Evolutionary conservation across 2,797 vertebrate genomes (phyloP).

Genomic region (Caiman crocodilus): DNA sequence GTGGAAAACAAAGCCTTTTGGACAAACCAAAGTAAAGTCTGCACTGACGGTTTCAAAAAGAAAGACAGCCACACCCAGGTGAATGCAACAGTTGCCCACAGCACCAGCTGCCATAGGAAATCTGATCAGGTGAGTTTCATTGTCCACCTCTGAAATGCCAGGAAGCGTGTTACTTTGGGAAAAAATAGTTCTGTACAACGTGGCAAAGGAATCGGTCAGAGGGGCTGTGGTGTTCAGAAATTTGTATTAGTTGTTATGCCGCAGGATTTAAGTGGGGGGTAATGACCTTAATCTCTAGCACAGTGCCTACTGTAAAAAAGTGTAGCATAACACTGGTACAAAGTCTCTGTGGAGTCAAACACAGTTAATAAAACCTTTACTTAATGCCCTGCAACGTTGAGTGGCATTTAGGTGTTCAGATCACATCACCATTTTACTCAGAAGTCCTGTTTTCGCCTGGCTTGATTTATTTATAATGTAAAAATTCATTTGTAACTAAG

Average conservation of each 20-base stretch:
- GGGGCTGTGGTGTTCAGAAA: constrained; percentile 2
- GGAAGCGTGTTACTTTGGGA: neutral
- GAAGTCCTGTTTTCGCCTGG: neutral
- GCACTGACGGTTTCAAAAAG: constrained; percentile 73
- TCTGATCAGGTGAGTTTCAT: constrained; percentile 43
- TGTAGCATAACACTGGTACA: neutral
- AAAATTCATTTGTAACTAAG: neutral
- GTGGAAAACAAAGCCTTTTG: constrained; percentile 54
- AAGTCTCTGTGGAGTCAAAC: neutral
- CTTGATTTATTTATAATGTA: neutral
- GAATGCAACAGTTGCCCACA: constrained; percentile 82
- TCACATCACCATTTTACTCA: fast-evolving
- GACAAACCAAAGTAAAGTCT: constrained; percentile 33
- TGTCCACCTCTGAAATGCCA: constrained; percentile 57
- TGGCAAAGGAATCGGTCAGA: constrained; percentile 34
- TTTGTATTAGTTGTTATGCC: neutral
- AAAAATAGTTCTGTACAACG: constrained; percentile 23
- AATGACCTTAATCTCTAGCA: neutral
- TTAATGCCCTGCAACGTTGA: neutral
- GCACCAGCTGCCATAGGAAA: constrained; percentile 81
- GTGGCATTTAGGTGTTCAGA: neutral
- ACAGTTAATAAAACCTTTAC: neutral
- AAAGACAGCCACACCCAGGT: constrained; percentile 58
- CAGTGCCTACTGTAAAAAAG: neutral
- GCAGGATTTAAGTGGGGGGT: neutral